Percentiles rank a stretch among this genome's conserved stretches.
These are phyloP conservation scores for Eilema griseolum DNA, from an alignment of 2,888 invertebrate genomes.

Conservation along the genomic window DNA sequence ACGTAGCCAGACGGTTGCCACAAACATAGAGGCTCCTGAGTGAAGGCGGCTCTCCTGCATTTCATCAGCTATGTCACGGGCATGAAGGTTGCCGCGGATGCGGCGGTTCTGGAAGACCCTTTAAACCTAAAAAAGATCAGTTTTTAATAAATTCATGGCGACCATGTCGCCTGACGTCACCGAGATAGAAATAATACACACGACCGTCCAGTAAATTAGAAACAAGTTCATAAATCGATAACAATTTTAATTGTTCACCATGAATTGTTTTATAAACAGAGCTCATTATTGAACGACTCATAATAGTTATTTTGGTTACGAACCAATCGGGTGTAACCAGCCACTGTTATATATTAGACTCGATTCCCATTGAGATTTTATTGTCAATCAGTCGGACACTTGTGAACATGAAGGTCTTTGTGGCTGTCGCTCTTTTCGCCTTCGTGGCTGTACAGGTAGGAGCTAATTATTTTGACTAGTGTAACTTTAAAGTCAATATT, in stretches of 20 bases:
- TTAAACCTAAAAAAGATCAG: neutral
- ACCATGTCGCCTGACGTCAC: conserved; percentile 39
- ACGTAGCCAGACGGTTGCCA: too few relatives aligned
- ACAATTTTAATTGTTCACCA: conserved; percentile 69
- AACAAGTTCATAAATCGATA: conserved; percentile 63
- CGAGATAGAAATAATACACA: conserved; percentile 41
- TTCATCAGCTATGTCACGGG: too few relatives aligned
- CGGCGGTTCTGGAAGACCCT: too few relatives aligned
- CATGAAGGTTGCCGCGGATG: neutral
- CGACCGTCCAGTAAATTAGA: conserved; percentile 54
- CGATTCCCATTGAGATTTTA: conserved; percentile 44
- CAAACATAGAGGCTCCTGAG: too few relatives aligned
- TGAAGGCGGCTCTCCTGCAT: too few relatives aligned
- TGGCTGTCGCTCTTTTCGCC: conserved; percentile 68
- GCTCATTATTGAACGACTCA: conserved; percentile 58
- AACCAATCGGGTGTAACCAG: conserved; percentile 35
- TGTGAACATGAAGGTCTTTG: conserved; percentile 71
- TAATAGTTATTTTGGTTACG: conserved; percentile 66
- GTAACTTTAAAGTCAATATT: neutral
- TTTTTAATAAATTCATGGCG: conserved; percentile 19
- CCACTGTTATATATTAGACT: conserved; percentile 70
- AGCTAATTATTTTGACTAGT: neutral
- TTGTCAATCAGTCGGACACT: conserved; percentile 46
- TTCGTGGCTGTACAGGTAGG: conserved; percentile 76
- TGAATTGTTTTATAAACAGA: conserved; percentile 73